Conservation (phyloP, 1,140 invertebrate genomes). For the Andrena cerasifolii region DNA sequence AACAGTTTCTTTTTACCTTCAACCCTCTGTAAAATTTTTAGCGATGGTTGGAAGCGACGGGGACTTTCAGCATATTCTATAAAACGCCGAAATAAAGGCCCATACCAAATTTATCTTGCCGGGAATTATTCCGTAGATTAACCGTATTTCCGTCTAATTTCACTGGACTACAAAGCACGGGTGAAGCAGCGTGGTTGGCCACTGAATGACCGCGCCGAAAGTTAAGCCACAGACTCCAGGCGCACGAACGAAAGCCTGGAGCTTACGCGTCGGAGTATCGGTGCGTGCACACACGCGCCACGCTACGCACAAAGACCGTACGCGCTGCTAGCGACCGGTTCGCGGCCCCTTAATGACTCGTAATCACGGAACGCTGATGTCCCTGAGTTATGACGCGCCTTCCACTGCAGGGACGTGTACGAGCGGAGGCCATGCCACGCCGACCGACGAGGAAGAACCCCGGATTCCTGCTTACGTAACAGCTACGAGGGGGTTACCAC, state of each 20-base stretch:
- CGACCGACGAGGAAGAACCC: conserved; percentile 26
- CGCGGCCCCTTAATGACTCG: conserved; percentile 74
- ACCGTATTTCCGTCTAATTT: too few species aligned
- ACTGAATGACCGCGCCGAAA: conserved; percentile 65
- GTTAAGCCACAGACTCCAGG: conserved; percentile 52
- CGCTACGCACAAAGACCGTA: conserved; percentile 60
- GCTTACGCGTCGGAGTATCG: neutral
- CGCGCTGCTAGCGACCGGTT: conserved; percentile 71
- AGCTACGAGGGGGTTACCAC: conserved; percentile 42
- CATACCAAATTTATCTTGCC: too few species aligned
- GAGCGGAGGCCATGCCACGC: neutral
- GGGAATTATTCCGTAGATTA: too few species aligned
- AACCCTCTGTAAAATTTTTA: too few species aligned
- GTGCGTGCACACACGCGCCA: neutral
- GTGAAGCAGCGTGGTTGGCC: conserved; percentile 46
- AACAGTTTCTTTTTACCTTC: too few species aligned
- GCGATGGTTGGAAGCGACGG: too few species aligned
- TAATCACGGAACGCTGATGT: conserved; percentile 74
- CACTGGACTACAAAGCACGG: too few species aligned
- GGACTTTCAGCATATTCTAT: too few species aligned
- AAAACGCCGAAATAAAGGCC: too few species aligned
- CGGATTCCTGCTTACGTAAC: conserved; percentile 58
- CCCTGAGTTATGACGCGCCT: conserved; percentile 72
- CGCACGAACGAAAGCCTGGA: too few species aligned
- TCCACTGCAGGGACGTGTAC: conserved; percentile 29